phyloP scores from a whole-genome alignment of 2,797 vertebrate species.

The Cynopterus sphinx region DNA sequence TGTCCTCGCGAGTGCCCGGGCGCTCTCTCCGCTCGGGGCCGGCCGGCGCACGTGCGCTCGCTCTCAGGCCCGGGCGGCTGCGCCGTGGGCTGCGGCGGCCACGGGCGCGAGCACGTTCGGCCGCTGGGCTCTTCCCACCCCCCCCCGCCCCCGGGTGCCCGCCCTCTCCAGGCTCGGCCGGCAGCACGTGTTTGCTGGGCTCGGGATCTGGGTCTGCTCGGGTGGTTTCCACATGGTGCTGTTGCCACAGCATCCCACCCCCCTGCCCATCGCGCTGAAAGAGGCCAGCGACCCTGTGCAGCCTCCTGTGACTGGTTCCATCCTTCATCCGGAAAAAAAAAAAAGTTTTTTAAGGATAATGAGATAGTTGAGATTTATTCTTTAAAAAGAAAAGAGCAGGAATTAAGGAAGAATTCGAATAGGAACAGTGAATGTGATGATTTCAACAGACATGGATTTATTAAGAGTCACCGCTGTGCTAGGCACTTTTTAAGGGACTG shows the following conservation, averaged over 20 bases:
- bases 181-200: background rate
- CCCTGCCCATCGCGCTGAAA: background rate
- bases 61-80: background rate
- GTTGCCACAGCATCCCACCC: background rate
- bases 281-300: background rate
- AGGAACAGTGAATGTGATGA: background rate
- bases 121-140: constrained; percentile 17
- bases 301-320: background rate
- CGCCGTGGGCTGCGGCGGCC: background rate
- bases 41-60: background rate
- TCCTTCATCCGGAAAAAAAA: background rate
- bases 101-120: constrained; percentile 65
- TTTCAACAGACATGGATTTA: background rate
- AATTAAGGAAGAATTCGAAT: background rate
- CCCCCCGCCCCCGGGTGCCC: background rate
- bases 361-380: background rate
- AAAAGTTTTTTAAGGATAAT: background rate
- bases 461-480: background rate
- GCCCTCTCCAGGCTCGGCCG: background rate
- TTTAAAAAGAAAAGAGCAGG: background rate
- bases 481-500: background rate
- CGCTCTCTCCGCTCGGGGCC: background rate
- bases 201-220: rapidly evolving
- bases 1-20: background rate
- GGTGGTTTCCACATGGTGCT: background rate